Evolutionary conservation across 2,797 vertebrate genomes (phyloP).

Genomic region (Myotis myotis): DNA sequence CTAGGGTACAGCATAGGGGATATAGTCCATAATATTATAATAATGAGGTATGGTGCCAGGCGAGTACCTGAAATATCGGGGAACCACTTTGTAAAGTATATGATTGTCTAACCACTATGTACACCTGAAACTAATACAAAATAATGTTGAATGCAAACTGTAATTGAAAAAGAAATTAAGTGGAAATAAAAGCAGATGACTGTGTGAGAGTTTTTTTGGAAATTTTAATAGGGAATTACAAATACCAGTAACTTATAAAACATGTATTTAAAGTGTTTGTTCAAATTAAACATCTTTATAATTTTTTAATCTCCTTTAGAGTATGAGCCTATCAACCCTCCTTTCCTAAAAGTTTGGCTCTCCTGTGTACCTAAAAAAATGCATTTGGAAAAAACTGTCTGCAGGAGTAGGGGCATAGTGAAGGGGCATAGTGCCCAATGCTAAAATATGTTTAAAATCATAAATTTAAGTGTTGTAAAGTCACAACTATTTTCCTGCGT

Average conservation of each 20-base stretch:
- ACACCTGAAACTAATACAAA: not conserved
- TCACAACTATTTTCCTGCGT: not conserved
- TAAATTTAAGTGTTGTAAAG: not conserved
- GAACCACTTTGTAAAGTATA: not conserved
- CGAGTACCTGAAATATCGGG: not conserved
- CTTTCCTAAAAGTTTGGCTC: not conserved
- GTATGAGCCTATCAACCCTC: not conserved
- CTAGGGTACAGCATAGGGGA: not conserved
- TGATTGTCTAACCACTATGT: not conserved
- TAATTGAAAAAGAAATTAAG: not conserved
- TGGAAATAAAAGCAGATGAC: not conserved
- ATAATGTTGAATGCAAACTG: not conserved
- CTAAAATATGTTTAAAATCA: not conserved
- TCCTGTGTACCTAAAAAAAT: not conserved
- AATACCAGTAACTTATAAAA: not conserved
- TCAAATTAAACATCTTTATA: not conserved
- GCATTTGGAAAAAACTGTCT: not conserved
- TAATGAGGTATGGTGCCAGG: not conserved
- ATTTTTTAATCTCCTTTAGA: not conserved
- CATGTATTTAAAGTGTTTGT: not conserved
- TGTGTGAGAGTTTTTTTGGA: not conserved
- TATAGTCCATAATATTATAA: not conserved
- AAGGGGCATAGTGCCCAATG: no score
- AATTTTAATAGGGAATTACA: not conserved
- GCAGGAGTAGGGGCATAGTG: fast-evolving